Conservation (phyloP, 1,140 invertebrate genomes). For the Macrotrachela quadricornifera region DNA sequence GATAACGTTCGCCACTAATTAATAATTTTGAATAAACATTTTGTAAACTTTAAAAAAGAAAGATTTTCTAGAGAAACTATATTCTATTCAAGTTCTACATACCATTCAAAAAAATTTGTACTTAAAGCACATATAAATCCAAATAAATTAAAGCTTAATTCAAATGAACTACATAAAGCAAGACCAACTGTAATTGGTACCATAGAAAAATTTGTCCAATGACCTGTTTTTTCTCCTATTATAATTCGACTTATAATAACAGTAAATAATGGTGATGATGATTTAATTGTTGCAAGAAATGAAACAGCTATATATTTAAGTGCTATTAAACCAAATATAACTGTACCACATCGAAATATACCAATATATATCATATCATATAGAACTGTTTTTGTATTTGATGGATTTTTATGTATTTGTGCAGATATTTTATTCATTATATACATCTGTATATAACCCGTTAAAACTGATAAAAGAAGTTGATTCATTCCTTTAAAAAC, state of each 20-base stretch:
- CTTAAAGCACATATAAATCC: constrained; percentile 56
- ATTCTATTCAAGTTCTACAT: constrained; percentile 13
- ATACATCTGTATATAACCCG: no score
- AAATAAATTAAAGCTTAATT: constrained; percentile 52
- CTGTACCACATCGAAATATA: constrained; percentile 31
- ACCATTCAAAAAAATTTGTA: constrained; percentile 62
- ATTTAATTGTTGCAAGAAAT: constrained; percentile 66
- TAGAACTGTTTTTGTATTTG: no score
- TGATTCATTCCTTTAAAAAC: no score
- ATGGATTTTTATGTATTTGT: no score
- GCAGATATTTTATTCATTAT: no score
- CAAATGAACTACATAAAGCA: constrained; percentile 56
- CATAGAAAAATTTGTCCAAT: constrained; percentile 53
- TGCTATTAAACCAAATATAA: constrained; percentile 49
- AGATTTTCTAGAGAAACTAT: constrained; percentile 6
- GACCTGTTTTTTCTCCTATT: constrained; percentile 48
- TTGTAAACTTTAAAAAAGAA: constrained; percentile 40
- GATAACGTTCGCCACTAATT: constrained; percentile 50
- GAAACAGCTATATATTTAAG: constrained; percentile 61
- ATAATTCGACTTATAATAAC: constrained; percentile 49
- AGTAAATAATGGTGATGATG: constrained; percentile 59
- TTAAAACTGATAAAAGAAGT: no score
- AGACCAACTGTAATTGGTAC: constrained; percentile 63
- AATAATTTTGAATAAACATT: constrained; percentile 65
- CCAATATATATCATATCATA: no score